Percentiles rank a stretch among this genome's conserved stretches.
These are phyloP conservation scores for Camponotus vicinus DNA, from an alignment of 1,140 invertebrate genomes.

Conservation along the genomic window DNA sequence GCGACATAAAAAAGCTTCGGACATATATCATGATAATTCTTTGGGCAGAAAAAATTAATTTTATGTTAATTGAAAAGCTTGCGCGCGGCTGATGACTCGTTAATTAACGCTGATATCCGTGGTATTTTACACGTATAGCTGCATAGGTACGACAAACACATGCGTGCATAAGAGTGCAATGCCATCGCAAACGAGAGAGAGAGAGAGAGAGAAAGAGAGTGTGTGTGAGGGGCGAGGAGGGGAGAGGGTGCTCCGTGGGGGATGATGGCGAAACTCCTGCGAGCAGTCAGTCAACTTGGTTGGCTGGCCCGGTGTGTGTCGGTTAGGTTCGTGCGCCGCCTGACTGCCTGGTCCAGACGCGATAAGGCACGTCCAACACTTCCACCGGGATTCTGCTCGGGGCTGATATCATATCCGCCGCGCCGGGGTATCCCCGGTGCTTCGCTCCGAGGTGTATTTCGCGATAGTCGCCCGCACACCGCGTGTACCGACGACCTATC, in stretches of 20 bases:
- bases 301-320: constrained; percentile 68
- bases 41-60: background rate
- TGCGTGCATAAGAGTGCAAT: constrained; percentile 8
- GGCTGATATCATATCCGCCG: constrained; percentile 82
- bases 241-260: constrained; percentile 36
- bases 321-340: constrained; percentile 75
- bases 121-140: background rate
- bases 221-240: background rate
- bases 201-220: background rate
- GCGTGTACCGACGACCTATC: constrained; percentile 30
- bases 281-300: constrained; percentile 76
- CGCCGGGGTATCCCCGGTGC: constrained; percentile 63
- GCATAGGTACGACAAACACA: background rate
- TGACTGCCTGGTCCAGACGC: constrained; percentile 82
- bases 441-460: constrained; percentile 74
- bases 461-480: constrained; percentile 72
- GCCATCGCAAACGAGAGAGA: background rate
- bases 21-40: background rate
- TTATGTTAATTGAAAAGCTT: background rate
- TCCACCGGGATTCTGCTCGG: constrained; percentile 80
- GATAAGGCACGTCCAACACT: constrained; percentile 85
- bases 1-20: background rate
- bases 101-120: background rate
- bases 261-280: constrained; percentile 72
- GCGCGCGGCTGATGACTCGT: background rate